Evolutionary conservation across 1,140 invertebrate genomes (phyloP).

Genomic region (Chrysopa pallens): DNA sequence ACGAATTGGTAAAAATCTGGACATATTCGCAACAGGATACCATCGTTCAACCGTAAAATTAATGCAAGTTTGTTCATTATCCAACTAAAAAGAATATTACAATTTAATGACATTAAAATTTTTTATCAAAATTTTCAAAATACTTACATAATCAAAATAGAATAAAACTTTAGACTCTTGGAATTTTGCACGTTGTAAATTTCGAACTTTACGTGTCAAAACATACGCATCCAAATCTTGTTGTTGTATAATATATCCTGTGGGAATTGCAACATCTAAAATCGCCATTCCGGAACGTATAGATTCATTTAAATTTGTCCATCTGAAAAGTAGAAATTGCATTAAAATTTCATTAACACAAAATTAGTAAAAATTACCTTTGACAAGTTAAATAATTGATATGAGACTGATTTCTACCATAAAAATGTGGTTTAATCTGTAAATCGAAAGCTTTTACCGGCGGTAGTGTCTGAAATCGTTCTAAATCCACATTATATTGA

Average conservation of each 20-base stretch:
- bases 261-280: constrained; percentile 78
- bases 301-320: constrained; percentile 61
- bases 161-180: constrained; percentile 69
- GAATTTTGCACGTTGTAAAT: constrained; percentile 72
- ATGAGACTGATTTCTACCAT: constrained; percentile 86
- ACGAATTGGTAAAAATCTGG: constrained; percentile 71
- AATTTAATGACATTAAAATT: not conserved
- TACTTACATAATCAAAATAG: constrained; percentile 83
- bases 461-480: constrained; percentile 69
- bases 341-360: not conserved
- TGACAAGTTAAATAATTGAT: constrained; percentile 68
- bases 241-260: constrained; percentile 86
- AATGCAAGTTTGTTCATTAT: constrained; percentile 67
- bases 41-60: constrained; percentile 85
- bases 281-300: constrained; percentile 79
- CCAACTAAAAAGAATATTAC: constrained; percentile 37
- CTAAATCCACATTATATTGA: constrained; percentile 86
- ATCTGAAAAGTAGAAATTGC: constrained; percentile 30
- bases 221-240: constrained; percentile 76
- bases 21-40: constrained; percentile 94
- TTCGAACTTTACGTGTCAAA: constrained; percentile 46
- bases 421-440: constrained; percentile 48
- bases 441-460: constrained; percentile 62
- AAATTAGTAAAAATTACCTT: constrained; percentile 31
- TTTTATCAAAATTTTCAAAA: not conserved